Evolutionary conservation across 2,797 vertebrate species (phyloP), one percentile per base, ranked within the genome.

Genomic region (Astyanax mexicanus): DNA sequence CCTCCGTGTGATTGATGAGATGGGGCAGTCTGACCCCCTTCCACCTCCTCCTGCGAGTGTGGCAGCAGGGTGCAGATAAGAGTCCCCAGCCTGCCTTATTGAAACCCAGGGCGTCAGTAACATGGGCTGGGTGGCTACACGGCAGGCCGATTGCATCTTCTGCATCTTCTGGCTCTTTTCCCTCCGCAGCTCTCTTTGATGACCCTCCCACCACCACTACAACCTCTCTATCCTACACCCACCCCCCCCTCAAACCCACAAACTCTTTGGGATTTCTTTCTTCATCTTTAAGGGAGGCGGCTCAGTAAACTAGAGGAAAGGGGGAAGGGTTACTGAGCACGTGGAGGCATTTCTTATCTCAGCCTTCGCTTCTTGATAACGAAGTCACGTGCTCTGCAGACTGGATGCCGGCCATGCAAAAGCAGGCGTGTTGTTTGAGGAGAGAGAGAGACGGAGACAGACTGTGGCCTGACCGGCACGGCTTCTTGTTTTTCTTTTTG

Each of bases 361-460:
- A 86, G 85, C 86, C 89, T 86, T 86, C 83, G 90, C 87, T 92
- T 85, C 88, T 85, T 87, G 93, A 93, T 94, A 94, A 94, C 90
- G n/a, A 89, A 88, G 87, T 91, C 90, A 90, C 85, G 71, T 86
- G 85, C 88, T 86, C 86, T 70, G 84, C 80, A 83, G 78, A 29
- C 80, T 88, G 67, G 72, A 72, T 65, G 72, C 72, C 60, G 13
- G 77, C 73, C 72, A 57, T 77, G 40, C 57, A 81, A 84, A 82
- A 65, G 64, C 78, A 81, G 61, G 64, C 74, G 57, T 80, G 74
- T 57, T 80, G 74, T 57, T 75, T 54, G 25, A 55, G 68, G 73
- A 79, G 75, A 67, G 47, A 67, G 47, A 64, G 58, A 72, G 72
- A 35, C 69, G 64, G 54, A 72, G 69, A 42, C 38, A 82, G 78